Evolutionary conservation across 2,113 vertebrate species (phyloP).

Genomic region (Eretmochelys imbricata): DNA sequence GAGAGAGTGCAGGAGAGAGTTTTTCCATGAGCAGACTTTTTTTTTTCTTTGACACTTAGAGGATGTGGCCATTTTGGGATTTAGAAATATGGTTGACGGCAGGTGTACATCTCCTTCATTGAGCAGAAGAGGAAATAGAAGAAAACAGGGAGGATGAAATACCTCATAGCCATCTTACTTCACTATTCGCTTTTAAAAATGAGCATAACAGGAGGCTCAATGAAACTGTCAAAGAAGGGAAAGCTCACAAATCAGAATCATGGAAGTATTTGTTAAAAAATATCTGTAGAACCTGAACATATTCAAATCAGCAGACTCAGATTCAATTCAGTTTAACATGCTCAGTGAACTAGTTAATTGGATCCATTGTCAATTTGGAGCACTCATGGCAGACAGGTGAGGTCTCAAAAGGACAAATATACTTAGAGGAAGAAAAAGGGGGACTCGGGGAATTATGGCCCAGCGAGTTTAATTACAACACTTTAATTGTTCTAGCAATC

Average conservation of each 20-base stretch:
- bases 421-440: neutral
- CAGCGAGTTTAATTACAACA: slow-evolving; percentile 45
- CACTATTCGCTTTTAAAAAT: neutral
- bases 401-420: slow-evolving; percentile 51
- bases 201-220: neutral
- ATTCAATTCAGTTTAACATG: slow-evolving; percentile 32
- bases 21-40: accelerated
- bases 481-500: slow-evolving; percentile 28
- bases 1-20: accelerated
- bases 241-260: neutral
- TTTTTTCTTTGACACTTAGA: neutral
- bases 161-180: neutral
- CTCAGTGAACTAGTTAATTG: slow-evolving; percentile 60
- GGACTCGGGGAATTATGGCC: neutral
- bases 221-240: slow-evolving; percentile 1
- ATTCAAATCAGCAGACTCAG: slow-evolving; percentile 46
- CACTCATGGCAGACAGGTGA: slow-evolving; percentile 41
- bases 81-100: neutral
- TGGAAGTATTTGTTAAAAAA: slow-evolving; percentile 44
- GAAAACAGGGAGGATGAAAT: neutral
- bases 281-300: slow-evolving; percentile 34
- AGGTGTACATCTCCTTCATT: neutral
- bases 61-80: neutral
- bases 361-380: slow-evolving; percentile 42
- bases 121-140: neutral